Base-by-base conservation (phyloP, 1,140 invertebrate species). In the Rhagoletis zephyria region DNA sequence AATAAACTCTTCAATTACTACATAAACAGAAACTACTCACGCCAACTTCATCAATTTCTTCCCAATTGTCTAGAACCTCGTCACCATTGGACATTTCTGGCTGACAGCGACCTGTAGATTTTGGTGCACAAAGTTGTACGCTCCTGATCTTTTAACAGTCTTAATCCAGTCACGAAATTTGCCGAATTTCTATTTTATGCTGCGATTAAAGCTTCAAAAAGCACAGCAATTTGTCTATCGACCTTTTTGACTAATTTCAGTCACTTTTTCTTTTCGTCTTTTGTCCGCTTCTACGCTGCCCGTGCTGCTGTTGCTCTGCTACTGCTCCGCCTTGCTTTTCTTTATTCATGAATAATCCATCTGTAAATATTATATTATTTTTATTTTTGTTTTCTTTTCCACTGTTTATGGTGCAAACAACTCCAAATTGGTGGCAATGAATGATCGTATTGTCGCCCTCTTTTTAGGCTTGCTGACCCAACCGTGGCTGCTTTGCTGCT, bases 41-140 rank as follows among this genome's bases (percentile, higher is more conserved):
- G 93, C 94, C 94, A 85, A 94, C 95, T 93, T 96, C 96, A 90
- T 96, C 96, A 93, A 97, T 96, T 94, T 97, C 96, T 94, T 97
- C 96, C 96, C 96, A 97, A 94, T 95, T 96, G 93, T 97, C 96
- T 90, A 95, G 94, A 91, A 95, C 94, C 90, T 95, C 95, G 89
- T 95, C 94, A 89, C 94, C 93, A 88, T 93, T 91, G 88, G 94
- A 94, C 94, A 94, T 94, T 90, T 90, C 88, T 90, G 65, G 88
- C 30, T 85, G 45, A 30, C 60, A n/a, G 51, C 56, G 42, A 42
- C 16, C 59, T 5, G 59, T 85, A 10, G 45, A 56, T 42, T 81
- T n/a, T 6, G 51, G 48, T 77, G 74, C 42, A 51, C 48, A 51
- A 81, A 81, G 4, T 19, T 56, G 6, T 30, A 48, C n/a, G 56